Conservation (phyloP, 2,888 invertebrate genomes). For the Dioctria linearis region DNA sequence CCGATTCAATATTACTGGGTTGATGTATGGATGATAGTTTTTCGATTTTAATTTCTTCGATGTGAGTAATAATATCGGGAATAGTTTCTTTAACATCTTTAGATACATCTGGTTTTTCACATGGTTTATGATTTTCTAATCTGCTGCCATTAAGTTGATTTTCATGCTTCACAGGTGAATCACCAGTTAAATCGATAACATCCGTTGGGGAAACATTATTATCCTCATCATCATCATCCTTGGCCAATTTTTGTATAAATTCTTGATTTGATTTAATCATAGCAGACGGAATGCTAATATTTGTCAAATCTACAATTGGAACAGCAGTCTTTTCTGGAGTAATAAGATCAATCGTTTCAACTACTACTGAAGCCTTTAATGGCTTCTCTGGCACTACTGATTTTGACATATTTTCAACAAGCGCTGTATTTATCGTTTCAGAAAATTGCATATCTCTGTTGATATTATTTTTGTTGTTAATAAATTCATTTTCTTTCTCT, state of each 20-base stretch:
- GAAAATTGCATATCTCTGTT: slow-evolving; percentile 69
- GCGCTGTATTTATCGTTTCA: slow-evolving; percentile 67
- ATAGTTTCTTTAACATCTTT: slow-evolving; percentile 67
- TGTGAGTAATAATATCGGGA: slow-evolving; percentile 69
- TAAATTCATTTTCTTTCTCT: slow-evolving; percentile 70
- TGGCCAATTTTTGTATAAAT: slow-evolving; percentile 60
- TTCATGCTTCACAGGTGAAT: slow-evolving; percentile 53
- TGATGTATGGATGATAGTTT: slow-evolving; percentile 30
- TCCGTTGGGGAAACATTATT: slow-evolving; percentile 30
- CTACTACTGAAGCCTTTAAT: slow-evolving; percentile 64
- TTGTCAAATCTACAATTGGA: slow-evolving; percentile 66
- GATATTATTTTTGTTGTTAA: slow-evolving; percentile 69
- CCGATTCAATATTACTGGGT: not conserved
- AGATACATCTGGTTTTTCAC: slow-evolving; percentile 66
- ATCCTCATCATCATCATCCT: too few species aligned
- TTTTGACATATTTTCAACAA: slow-evolving; percentile 64
- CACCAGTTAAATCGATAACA: slow-evolving; percentile 55
- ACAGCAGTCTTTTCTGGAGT: slow-evolving; percentile 66
- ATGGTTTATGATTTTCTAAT: not conserved
- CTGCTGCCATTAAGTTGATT: not conserved
- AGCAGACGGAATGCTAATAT: slow-evolving; percentile 64
- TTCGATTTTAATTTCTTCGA: slow-evolving; percentile 61
- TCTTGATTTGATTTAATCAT: slow-evolving; percentile 62
- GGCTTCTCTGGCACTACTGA: slow-evolving; percentile 57
- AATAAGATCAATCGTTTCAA: slow-evolving; percentile 69